phyloP scores from a whole-genome alignment of 2,888 invertebrate genomes.

The Acrobasis suavella region DNA sequence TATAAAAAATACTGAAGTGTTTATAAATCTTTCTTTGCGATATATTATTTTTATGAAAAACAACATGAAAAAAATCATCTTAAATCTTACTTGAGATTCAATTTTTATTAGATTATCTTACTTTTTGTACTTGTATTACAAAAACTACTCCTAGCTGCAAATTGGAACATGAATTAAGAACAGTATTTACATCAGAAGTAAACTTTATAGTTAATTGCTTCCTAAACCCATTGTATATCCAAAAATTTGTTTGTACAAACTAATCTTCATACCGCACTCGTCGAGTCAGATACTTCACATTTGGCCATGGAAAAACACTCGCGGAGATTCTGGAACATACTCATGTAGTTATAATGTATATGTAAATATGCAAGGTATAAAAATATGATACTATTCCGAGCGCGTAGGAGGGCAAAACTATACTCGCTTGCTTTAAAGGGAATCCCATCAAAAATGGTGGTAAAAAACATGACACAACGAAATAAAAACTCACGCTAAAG shows the following conservation, averaged over 20 bases:
- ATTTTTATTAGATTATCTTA: too few relatives aligned
- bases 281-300: background rate
- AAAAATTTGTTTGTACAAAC: constrained; percentile 10
- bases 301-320: constrained; percentile 17
- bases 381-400: constrained; percentile 27
- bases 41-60: too few relatives aligned
- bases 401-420: constrained; percentile 34
- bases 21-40: too few relatives aligned
- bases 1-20: too few relatives aligned
- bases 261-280: constrained; percentile 12
- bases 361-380: background rate
- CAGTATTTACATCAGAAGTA: background rate
- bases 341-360: constrained; percentile 19
- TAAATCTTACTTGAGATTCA: too few relatives aligned
- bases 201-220: constrained; percentile 6
- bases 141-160: too few relatives aligned
- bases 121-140: too few relatives aligned
- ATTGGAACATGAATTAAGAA: background rate
- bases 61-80: too few relatives aligned
- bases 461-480: constrained; percentile 30
- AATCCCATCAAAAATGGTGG: constrained; percentile 24
- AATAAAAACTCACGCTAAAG: constrained; percentile 20
- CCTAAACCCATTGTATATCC: constrained; percentile 9
- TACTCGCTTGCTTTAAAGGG: constrained; percentile 32
- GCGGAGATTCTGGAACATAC: constrained; percentile 4